Evolutionary conservation across 2,888 invertebrate genomes (phyloP).

Genomic region (Caenorhabditis uteleia): DNA sequence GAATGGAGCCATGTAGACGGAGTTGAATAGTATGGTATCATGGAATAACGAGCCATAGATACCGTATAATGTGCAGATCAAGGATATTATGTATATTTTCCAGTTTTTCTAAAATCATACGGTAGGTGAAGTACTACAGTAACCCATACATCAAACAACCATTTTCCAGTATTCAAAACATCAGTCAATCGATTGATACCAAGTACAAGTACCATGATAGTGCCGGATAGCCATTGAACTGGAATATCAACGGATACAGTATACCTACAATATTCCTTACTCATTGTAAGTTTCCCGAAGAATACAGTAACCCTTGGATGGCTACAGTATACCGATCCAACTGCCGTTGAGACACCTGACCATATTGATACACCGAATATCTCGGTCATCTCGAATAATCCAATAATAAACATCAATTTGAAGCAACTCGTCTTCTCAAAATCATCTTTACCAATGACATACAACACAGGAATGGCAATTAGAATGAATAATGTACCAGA

Average conservation of each 20-base stretch:
- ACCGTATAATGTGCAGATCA: constrained; percentile 4
- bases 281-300: constrained; percentile 26
- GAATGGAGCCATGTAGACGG: constrained; percentile 16
- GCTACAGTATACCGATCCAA: constrained; percentile 21
- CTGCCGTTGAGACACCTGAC: constrained; percentile 7
- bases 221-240: constrained; percentile 28
- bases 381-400: constrained; percentile 19
- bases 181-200: constrained; percentile 16
- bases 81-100: constrained; percentile 3
- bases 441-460: neutral
- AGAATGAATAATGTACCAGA: constrained; percentile 10
- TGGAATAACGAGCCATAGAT: constrained; percentile 16
- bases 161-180: too few species aligned
- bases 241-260: too few species aligned
- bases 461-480: constrained; percentile 5
- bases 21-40: constrained; percentile 28
- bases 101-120: constrained; percentile 5
- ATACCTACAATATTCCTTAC: neutral
- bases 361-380: constrained; percentile 23
- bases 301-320: constrained; percentile 5
- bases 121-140: neutral
- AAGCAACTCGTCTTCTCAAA: constrained; percentile 1
- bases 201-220: constrained; percentile 7
- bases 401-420: constrained; percentile 22
- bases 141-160: too few species aligned